Evolutionary conservation across 2,888 invertebrate genomes (phyloP).

Genomic region (Rhabditoides inermis): DNA sequence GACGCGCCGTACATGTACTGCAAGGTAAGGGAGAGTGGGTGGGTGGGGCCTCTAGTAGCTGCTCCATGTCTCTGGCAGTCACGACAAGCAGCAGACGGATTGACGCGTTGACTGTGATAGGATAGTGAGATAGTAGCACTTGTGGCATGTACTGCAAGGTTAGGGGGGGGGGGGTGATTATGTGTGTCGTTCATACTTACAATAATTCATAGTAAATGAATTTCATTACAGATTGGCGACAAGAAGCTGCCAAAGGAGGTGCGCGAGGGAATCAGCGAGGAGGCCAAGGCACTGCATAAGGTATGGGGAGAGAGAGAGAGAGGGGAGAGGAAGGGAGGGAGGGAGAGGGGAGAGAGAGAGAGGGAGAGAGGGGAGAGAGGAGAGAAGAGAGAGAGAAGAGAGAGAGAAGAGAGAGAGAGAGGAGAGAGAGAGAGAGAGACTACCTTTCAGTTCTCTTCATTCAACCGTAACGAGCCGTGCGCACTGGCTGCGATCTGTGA

Average conservation of each 20-base stretch:
- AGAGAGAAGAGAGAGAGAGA: too few species aligned
- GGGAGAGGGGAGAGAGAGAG: too few species aligned
- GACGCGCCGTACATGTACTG: conserved; percentile 95
- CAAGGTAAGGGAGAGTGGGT: too few species aligned
- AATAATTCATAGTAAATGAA: neutral
- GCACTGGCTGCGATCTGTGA: conserved; percentile 84
- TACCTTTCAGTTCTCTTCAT: conserved; percentile 19
- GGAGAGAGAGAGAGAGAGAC: neutral
- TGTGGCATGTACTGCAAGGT: conserved; percentile 91
- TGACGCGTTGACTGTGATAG: too few species aligned
- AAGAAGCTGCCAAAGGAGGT: conserved; percentile 80
- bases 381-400: too few species aligned
- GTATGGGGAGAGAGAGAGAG: conserved; percentile 2
- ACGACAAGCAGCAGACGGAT: too few species aligned
- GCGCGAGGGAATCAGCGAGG: conserved; percentile 63
- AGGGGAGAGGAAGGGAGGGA: too few species aligned
- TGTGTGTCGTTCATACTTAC: conserved; percentile 58
- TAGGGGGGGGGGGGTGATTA: too few species aligned
- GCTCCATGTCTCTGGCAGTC: too few species aligned
- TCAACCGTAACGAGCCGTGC: conserved; percentile 77
- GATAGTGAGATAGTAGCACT: too few species aligned
- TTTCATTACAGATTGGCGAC: conserved; percentile 60
- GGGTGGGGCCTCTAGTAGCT: too few species aligned
- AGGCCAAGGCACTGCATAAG: conserved; percentile 24
- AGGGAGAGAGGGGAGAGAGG: too few species aligned